phyloP scores from a whole-genome alignment of 2,888 invertebrate genomes.

The Sphaerophoria taeniata region DNA sequence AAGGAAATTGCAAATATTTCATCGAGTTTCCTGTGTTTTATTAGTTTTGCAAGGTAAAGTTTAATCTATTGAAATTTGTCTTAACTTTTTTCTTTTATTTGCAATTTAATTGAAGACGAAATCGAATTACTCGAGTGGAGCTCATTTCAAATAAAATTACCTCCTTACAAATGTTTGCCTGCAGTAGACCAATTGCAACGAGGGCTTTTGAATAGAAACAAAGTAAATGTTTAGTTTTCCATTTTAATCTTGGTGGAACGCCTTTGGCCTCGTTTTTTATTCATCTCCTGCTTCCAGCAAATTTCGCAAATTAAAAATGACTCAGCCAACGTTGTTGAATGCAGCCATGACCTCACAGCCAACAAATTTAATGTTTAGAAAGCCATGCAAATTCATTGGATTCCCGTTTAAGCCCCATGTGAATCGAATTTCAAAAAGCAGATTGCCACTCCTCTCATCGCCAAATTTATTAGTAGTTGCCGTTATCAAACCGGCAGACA shows the following conservation, averaged over 20 bases:
- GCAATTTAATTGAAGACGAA: neutral
- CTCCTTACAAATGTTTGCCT: neutral
- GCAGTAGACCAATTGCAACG: neutral
- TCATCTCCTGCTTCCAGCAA: no score
- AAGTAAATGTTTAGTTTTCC: no score
- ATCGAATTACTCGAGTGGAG: neutral
- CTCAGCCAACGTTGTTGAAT: no score
- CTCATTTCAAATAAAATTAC: neutral
- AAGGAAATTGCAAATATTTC: constrained; percentile 38
- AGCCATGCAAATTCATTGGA: neutral
- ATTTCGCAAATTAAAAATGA: no score
- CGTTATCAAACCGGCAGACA: constrained; percentile 49
- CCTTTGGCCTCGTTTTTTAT: no score
- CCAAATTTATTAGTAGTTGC: constrained; percentile 13
- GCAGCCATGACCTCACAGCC: no score
- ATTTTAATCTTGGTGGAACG: no score
- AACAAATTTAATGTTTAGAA: no score
- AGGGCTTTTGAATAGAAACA: neutral
- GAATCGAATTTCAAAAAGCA: neutral
- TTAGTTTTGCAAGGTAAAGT: constrained; percentile 1
- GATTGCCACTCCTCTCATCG: constrained; percentile 46
- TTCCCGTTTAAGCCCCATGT: neutral
- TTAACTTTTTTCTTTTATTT: neutral
- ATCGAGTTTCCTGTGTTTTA: constrained; percentile 34
- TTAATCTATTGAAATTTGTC: constrained; percentile 2